Evolutionary conservation across 2,888 invertebrate genomes (phyloP).

Genomic region (Hypomecis punctinalis): DNA sequence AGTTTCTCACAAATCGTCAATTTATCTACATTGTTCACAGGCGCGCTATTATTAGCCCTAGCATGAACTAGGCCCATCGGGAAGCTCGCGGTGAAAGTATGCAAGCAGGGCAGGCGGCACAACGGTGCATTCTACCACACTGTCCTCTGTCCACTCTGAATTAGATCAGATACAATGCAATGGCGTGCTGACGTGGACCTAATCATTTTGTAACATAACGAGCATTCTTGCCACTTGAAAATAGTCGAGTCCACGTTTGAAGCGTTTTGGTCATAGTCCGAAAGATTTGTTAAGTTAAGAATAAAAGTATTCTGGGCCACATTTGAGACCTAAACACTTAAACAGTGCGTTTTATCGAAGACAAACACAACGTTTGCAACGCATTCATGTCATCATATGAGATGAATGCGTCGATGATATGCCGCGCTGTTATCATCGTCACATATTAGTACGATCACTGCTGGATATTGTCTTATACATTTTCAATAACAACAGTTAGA

Average conservation of each 20-base stretch:
- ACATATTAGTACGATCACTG: too few species aligned
- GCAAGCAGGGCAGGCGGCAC: constrained; percentile 71
- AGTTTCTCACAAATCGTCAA: neutral
- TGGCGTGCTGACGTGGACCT: constrained; percentile 17
- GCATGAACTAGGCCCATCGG: constrained; percentile 59
- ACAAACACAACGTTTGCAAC: too few species aligned
- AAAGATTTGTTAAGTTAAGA: too few species aligned
- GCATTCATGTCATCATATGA: too few species aligned
- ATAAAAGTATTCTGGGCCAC: too few species aligned
- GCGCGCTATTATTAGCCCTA: constrained; percentile 45
- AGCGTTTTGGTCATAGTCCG: neutral
- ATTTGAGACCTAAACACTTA: too few species aligned
- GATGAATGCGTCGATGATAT: too few species aligned
- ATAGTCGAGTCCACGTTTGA: neutral
- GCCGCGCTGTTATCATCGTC: too few species aligned
- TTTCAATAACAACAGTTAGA: too few species aligned
- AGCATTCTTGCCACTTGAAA: neutral
- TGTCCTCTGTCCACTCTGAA: constrained; percentile 74
- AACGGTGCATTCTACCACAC: constrained; percentile 73
- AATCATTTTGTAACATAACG: constrained; percentile 24
- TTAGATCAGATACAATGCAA: constrained; percentile 35
- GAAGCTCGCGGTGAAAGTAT: constrained; percentile 79
- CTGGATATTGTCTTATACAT: too few species aligned
- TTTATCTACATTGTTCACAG: neutral
- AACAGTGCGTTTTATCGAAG: too few species aligned